Evolutionary conservation across 2,797 vertebrate species (phyloP), one percentile per base, ranked within the genome.

Genomic region (Artibeus lituratus): DNA sequence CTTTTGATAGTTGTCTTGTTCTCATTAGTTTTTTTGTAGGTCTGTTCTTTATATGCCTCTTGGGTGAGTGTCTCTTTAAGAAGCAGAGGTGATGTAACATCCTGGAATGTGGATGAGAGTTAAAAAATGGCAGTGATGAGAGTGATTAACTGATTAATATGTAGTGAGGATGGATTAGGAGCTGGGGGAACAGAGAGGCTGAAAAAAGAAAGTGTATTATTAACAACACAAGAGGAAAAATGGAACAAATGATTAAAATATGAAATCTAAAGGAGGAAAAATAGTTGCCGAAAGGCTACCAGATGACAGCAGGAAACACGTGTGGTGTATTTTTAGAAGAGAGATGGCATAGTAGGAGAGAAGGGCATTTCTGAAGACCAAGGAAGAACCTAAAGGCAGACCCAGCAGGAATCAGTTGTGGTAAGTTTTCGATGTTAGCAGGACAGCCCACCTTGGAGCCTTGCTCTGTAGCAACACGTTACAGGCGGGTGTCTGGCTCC

Each of bases 1-100:
- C 76, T 78, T 78, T 37, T 24, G 51, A 26, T 78, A 55, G n/a
- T 35, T 55, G 51, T 35, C 51, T 78, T 78, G 4, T 24, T 77
- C 59, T 24, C 55, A 26, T 81, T 12, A 16, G 18, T 16, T 59
- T 42, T 16, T 57, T 73, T 22, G 96, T 80, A 90, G 95, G 24
- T 9, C 67, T 85, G 26, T 19, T 95, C 69, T 69, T 94, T 37
- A 39, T 4, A 29, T 81, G 97, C 96, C 10, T 92, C 94, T 97
- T 97, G 94, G 93, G 93, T 10, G 80, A 96, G 55, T 77, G 39
- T 97, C 90, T 91, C 96, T 95, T 80, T 90, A 94, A 96, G 94
- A 97, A 93, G 55, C 65, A 96, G 87, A 84, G 88, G 55, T 84
- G 87, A 94, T 0, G 0, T 91, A 90, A 95, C 44, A 65, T 95